These are phyloP conservation scores for Condylura cristata DNA, from an alignment of 2,113 vertebrate genomes.

Conservation along the genomic window DNA sequence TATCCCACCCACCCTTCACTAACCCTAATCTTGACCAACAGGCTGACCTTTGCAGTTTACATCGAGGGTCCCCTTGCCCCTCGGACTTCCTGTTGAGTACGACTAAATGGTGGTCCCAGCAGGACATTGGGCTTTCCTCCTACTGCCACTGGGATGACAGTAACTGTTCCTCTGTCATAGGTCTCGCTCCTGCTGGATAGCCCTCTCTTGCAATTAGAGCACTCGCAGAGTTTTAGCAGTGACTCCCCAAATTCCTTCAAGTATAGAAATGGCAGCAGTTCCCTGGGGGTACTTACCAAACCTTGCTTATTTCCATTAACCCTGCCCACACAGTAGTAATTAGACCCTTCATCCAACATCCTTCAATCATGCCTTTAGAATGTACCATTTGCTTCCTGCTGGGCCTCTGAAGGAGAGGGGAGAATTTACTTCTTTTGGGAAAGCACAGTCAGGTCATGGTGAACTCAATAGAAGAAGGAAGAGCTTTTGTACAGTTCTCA, in stretches of 20 bases:
- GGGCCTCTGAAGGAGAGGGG: not conserved
- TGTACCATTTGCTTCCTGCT: not conserved
- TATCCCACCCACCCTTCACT: not conserved
- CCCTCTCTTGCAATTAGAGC: not conserved
- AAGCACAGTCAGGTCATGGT: not conserved
- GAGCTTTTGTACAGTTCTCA: not conserved
- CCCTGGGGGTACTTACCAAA: not conserved
- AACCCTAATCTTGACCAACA: not conserved
- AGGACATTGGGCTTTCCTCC: not conserved
- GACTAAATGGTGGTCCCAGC: not conserved
- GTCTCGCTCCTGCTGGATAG: not conserved
- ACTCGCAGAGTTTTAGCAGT: not conserved
- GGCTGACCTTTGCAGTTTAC: not conserved
- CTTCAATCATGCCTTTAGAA: not conserved
- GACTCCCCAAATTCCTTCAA: not conserved
- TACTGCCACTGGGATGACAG: not conserved
- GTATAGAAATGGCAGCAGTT: not conserved
- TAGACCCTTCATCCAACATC: not conserved
- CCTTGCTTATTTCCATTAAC: slow-evolving; percentile 26
- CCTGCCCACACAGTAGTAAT: not conserved
- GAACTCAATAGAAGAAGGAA: not conserved
- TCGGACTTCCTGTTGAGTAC: not conserved
- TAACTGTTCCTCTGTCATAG: not conserved
- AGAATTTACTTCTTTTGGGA: not conserved
- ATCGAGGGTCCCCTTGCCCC: not conserved